Percentiles rank a stretch among this genome's conserved stretches.
Evolutionary conservation across 2,797 vertebrate genomes (phyloP).

Genomic region (Esox lucius): DNA sequence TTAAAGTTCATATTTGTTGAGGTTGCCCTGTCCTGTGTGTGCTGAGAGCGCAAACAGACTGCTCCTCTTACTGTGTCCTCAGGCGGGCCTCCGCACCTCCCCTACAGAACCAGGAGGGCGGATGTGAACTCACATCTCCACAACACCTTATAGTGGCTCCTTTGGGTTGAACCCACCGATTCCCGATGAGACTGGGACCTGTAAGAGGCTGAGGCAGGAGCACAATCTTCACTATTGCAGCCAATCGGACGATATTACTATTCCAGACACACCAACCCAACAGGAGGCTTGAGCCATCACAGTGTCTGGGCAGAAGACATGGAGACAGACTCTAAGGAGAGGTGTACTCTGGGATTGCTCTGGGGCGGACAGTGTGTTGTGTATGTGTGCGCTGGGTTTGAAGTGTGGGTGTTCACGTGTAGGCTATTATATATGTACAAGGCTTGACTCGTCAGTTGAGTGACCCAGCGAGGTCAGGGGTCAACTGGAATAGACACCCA

Average conservation of each 20-base stretch:
- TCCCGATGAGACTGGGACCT: constrained; percentile 1
- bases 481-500: background rate
- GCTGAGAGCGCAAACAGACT: constrained; percentile 20
- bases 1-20: constrained; percentile 31
- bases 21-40: constrained; percentile 26
- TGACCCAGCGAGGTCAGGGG: background rate
- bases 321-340: constrained; percentile 52
- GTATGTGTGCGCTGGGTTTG: background rate
- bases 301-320: constrained; percentile 26
- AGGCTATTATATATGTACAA: background rate
- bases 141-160: constrained; percentile 63
- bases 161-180: constrained; percentile 9
- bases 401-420: background rate
- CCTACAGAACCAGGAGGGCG: constrained; percentile 40
- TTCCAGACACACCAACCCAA: background rate
- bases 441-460: background rate
- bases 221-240: background rate
- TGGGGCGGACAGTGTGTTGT: background rate
- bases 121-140: constrained; percentile 32
- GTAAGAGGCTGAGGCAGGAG: constrained; percentile 15
- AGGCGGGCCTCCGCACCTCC: constrained; percentile 62
- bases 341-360: constrained; percentile 43
- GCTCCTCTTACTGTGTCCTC: constrained; percentile 24
- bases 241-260: constrained; percentile 22
- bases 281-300: constrained; percentile 10